Evolutionary conservation across 2,888 invertebrate species (phyloP), one percentile per base, ranked within the genome.

Genomic region (Xestia rhomboidea): DNA sequence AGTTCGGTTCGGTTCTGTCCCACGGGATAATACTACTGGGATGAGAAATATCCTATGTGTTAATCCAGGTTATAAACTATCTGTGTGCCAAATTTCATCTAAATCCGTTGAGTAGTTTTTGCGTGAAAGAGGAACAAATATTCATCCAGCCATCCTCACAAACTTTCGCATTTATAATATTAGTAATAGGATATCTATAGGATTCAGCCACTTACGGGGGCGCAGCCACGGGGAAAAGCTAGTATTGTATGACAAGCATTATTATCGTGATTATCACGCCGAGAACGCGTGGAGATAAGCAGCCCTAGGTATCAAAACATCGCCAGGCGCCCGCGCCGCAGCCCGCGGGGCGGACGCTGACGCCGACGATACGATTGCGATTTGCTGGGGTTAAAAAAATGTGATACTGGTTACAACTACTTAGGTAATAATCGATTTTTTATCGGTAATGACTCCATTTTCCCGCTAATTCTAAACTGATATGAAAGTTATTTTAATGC

Each of bases 291-390:
- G 83, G 38, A 69, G 74, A 83, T 80, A 86, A 73, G 67, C 46
- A 34, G 15, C 13, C 21, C 57, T 34, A 69, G 30, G 62, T 73
- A 77, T 73, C 74, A 62, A 68, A 69, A 30, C 69, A 64, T 60
- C 67, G 75, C 69, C 72, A 72, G 82, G 88, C 88, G 88, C 88
- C 84, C 81, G 88, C 88, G 88, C 88, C 84, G 57, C 15, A 27
- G n/a, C 13, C 18, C n/a, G 38, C 38, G 38, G 21, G 27, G 67
- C 54, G 24, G 8, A 46, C 44, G 41, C 24, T 24, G 46, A 30
- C 51, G 62, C 64, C 72, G 54, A 49, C 41, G n/a, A 44, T 68
- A 72, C 77, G 75, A 83, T 71, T 69, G 30, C 44, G 49, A 11
- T 24, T 73, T 84, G 60, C 74, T 67, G 63, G 54, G 44, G 13